Base-by-base conservation (phyloP, 1,140 invertebrate species). In the Leguminivora glycinivorella region DNA sequence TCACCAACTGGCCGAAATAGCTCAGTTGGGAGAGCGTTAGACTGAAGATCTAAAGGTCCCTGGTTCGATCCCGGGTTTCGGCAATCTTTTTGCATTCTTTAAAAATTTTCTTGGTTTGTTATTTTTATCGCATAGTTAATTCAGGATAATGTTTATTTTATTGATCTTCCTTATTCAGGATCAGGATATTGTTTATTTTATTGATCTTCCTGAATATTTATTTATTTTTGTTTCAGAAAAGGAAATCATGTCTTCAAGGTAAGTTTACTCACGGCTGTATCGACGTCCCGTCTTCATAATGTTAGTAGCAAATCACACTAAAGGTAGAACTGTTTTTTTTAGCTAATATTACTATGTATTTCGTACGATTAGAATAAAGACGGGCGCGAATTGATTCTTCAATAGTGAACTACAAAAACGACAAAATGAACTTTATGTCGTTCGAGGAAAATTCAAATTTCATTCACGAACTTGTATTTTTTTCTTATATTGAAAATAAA, bases 11-110 rank as follows among this genome's bases (percentile, higher is more conserved):
- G 92, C 92, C 92, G 92, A 93, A 93, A 93, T 93, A 93, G 93
- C 92, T 93, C 92, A 93, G 92, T 93, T 93, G 92, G 92, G 91
- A 93, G 92, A 93, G 91, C 91, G 92, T 93, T 93, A 93, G 92
- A 92, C 92, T 93, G 92, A 93, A 92, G 92, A 92, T 93, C 92
- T 93, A 93, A 93, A 93, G 89, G 90, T 92, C 92, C 92, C 91
- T 87, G 88, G 91, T 93, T 93, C 92, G 88, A 93, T 92, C 90
- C 90, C 92, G 83, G 91, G 90, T 92, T 92, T 92, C 89, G 89
- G 91, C 91, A 92, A 74, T 82, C 47, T 9, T 84, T 84, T 87
- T 80, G 69, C 17, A 43, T 56, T 25, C 31, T 70, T 68, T 72
- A n/a, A 0, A 12, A 17, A 2, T 43, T 17, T 43, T 43, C 5